These are phyloP conservation scores for Daphoenositta chrysoptera DNA, from an alignment of 2,113 vertebrate genomes.

Conservation along the genomic window DNA sequence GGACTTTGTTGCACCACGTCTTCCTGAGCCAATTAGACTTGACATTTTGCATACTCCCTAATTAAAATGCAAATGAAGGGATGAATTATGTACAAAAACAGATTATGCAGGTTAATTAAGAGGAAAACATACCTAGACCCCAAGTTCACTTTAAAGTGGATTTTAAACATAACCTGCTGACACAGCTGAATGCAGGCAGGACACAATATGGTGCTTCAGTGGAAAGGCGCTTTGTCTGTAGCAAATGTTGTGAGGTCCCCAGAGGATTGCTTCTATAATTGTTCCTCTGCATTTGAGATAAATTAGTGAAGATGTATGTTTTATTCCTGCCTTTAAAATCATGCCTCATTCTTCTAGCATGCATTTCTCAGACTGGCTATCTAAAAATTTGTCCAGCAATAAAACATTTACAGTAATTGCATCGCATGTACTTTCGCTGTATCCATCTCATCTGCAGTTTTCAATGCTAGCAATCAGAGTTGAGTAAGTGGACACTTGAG, in stretches of 20 bases:
- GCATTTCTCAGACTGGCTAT: background rate
- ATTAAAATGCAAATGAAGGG: conserved; percentile 78
- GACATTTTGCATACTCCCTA: conserved; percentile 68
- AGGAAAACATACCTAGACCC: conserved; percentile 54
- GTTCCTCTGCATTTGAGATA: background rate
- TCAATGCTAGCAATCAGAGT: background rate
- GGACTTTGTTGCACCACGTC: conserved; percentile 56
- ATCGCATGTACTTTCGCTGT: background rate
- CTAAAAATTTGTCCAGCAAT: background rate
- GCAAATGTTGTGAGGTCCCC: background rate
- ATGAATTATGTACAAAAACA: conserved; percentile 66
- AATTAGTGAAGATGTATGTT: background rate
- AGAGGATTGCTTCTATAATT: background rate
- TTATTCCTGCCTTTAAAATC: background rate
- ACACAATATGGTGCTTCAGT: background rate
- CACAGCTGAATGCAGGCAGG: background rate
- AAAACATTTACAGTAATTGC: background rate
- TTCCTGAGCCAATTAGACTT: conserved; percentile 73
- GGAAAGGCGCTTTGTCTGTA: background rate
- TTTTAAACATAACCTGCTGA: conserved; percentile 34
- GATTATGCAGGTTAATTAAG: conserved; percentile 70
- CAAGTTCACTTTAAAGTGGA: conserved; percentile 27
- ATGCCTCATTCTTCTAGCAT: background rate
- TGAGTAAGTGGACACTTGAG: background rate
- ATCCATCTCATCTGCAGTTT: background rate